Base-by-base conservation (phyloP, 2,888 invertebrate species). In the Galerucella pusilla region DNA sequence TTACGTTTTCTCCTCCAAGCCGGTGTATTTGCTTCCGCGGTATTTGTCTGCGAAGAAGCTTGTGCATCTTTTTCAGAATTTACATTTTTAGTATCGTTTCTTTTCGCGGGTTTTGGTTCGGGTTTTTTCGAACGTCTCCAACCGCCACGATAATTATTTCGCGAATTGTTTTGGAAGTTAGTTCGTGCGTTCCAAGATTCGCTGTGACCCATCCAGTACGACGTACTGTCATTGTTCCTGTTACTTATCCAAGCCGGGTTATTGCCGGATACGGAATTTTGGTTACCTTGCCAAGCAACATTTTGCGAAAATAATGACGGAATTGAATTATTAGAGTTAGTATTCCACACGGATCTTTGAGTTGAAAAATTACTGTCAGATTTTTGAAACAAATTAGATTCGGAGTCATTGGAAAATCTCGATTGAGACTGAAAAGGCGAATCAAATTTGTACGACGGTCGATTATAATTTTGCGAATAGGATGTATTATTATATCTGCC, bases 221-320 rank as follows among this genome's bases (percentile, higher is more conserved):
- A 20, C 7, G 66, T 11, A 49, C 10, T 66, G 7, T 49, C 65
- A 2, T 66, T 49, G 25, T 54, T 54, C 25, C 25, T 28, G 28
- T 46, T 70, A 20, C 59, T 25, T 42, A 65, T 2, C 71, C 71
- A 71, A 57, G 65, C 71, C 25, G 71, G 63, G 16, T 65, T 63
- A 63, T 63, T 65, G 10, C 64, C 46, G 7, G 64, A 46, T 4
- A 46, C 0, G 2, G 64, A 14, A 46, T 60, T 42, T 59, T 71
- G 49, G 45, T 20, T 65, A 16, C 52, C 9, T 6, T n/a, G 20
- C 65, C 65, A 65, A 20, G 65, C 10, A 2, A 46, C 16, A 6
- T 28, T n/a, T 35, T 35, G 35, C 5, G 64, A 65, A 46, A 65
- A 65, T 16, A 65, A 20, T 16, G 64, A 65, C 6, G 64, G 64